phyloP scores from a whole-genome alignment of 2,888 invertebrate genomes.

The Drosophila mayaguana region DNA sequence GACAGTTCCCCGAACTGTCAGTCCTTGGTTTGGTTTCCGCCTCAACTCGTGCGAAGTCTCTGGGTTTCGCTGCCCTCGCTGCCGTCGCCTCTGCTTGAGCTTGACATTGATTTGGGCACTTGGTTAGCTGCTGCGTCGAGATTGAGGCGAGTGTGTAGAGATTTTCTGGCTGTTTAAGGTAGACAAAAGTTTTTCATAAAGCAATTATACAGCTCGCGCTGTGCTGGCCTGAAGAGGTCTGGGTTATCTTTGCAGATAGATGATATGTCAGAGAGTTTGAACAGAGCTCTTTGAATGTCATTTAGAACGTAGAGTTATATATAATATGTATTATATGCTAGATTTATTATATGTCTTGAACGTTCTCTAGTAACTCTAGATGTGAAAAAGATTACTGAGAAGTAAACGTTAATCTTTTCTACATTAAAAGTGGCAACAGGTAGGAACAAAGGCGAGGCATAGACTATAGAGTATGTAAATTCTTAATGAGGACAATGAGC shows the following conservation, averaged over 20 bases:
- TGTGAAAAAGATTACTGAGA: neutral
- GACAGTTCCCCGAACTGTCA: slow-evolving; percentile 14
- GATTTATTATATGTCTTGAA: neutral
- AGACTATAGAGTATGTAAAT: too few species aligned
- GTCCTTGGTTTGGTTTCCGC: neutral
- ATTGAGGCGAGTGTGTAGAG: slow-evolving; percentile 1
- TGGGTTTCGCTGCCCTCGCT: neutral
- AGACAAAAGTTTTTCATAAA: slow-evolving; percentile 7
- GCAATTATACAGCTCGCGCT: neutral
- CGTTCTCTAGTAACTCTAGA: neutral
- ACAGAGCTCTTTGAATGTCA: neutral
- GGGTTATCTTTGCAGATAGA: neutral
- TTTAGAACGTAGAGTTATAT: neutral
- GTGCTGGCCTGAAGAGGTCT: neutral
- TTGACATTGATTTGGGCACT: slow-evolving; percentile 35
- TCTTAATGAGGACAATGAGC: too few species aligned
- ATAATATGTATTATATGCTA: neutral
- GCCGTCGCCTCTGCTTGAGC: neutral
- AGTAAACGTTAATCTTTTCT: too few species aligned
- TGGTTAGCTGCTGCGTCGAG: neutral
- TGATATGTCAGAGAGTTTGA: neutral
- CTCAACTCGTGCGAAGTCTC: slow-evolving; percentile 2
- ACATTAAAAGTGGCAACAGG: too few species aligned
- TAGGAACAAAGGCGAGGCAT: too few species aligned
- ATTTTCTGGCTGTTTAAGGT: neutral